Conservation (phyloP, 2,888 invertebrate genomes). For the Pheosia tremula region DNA sequence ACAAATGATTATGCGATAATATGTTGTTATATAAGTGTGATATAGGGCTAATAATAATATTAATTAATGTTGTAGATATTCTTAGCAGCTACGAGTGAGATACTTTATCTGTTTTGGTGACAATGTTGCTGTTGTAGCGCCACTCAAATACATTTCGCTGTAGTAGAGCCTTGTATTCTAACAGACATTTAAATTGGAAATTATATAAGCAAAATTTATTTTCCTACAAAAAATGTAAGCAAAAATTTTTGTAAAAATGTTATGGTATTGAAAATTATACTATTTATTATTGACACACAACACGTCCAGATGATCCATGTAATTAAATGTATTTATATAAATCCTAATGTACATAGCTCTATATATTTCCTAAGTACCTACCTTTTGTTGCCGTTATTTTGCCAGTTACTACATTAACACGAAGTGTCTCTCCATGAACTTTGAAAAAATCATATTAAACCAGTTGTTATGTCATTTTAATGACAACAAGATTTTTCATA, state of each 20-base stretch:
- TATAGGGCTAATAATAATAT: not conserved
- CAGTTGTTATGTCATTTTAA: no score
- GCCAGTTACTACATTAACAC: no score
- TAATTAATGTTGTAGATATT: not conserved
- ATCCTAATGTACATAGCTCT: not conserved
- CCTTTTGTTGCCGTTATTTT: not conserved
- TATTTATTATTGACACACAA: not conserved
- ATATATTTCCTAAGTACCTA: no score
- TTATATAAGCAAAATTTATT: not conserved
- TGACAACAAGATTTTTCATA: no score
- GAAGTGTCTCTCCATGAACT: no score
- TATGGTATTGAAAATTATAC: conserved; percentile 2
- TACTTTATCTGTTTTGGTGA: not conserved
- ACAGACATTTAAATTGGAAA: not conserved
- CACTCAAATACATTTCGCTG: not conserved
- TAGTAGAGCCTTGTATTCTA: not conserved
- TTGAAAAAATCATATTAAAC: no score
- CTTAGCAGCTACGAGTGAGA: not conserved
- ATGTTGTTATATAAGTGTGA: not conserved
- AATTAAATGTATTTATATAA: not conserved
- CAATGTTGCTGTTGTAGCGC: not conserved
- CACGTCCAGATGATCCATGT: not conserved
- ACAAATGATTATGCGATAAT: not conserved
- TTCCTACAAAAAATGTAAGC: not conserved
- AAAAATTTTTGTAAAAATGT: not conserved